These are phyloP conservation scores for Pseudomyrmex gracilis DNA, from an alignment of 1,140 invertebrate genomes.

Conservation along the genomic window DNA sequence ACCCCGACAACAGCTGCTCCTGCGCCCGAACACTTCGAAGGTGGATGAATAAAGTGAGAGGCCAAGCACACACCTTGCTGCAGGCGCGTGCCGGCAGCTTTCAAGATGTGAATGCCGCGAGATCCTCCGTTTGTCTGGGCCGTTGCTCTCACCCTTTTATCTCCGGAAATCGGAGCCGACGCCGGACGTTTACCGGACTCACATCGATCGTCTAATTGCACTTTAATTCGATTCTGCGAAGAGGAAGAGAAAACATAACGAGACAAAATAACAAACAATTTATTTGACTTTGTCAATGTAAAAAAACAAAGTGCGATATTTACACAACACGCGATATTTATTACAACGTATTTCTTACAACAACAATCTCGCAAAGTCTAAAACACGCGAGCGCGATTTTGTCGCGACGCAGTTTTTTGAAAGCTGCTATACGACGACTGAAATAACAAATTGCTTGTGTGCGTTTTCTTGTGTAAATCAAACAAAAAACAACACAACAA, in stretches of 20 bases:
- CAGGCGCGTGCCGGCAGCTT: constrained; percentile 82
- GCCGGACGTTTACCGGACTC: constrained; percentile 13
- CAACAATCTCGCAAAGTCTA: too few relatives aligned
- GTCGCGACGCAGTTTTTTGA: too few relatives aligned
- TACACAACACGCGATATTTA: too few relatives aligned
- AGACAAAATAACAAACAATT: too few relatives aligned
- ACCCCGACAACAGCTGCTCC: constrained; percentile 82
- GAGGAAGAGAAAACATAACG: too few relatives aligned
- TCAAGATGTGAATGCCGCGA: constrained; percentile 81
- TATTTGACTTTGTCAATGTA: background rate
- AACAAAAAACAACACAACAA: too few relatives aligned
- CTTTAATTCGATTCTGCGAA: constrained; percentile 36
- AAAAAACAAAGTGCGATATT: too few relatives aligned
- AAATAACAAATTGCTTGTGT: too few relatives aligned
- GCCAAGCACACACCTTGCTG: constrained; percentile 77
- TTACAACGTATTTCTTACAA: too few relatives aligned
- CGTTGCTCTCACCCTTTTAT: constrained; percentile 77
- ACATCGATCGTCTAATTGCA: constrained; percentile 54
- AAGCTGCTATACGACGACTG: too few relatives aligned
- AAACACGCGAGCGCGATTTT: too few relatives aligned
- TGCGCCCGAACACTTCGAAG: constrained; percentile 74
- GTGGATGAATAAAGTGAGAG: constrained; percentile 80
- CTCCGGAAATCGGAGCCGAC: constrained; percentile 59
- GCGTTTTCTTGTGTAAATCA: too few relatives aligned
- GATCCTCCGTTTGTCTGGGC: constrained; percentile 80